Conservation (phyloP, 2,113 vertebrate genomes). For the Brienomyrus longianalis region DNA sequence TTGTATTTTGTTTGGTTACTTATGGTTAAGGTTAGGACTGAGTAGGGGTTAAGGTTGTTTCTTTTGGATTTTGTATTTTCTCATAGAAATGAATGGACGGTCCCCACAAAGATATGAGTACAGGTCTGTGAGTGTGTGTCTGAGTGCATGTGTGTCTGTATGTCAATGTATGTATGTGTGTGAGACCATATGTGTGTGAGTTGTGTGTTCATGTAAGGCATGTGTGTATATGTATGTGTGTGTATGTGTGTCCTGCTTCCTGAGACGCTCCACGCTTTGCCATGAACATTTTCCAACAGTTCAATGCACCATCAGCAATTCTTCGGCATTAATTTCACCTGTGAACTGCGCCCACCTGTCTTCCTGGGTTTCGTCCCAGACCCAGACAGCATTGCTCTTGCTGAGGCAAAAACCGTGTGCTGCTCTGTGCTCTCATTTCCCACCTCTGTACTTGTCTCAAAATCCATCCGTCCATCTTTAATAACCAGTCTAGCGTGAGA, state of each 20-base stretch:
- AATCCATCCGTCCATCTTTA: neutral
- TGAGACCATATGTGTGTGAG: too few relatives aligned
- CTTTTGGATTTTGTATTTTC: too few relatives aligned
- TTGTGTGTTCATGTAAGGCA: too few relatives aligned
- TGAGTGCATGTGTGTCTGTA: too few relatives aligned
- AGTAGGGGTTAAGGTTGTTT: too few relatives aligned
- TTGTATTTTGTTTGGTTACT: too few relatives aligned
- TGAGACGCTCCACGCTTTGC: neutral
- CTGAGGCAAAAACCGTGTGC: neutral
- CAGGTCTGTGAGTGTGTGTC: too few relatives aligned
- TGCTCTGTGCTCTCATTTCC: neutral
- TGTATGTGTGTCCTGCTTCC: neutral
- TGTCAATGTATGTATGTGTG: too few relatives aligned
- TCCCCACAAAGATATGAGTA: too few relatives aligned
- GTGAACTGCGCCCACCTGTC: slow-evolving; percentile 42
- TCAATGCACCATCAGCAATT: slow-evolving; percentile 55
- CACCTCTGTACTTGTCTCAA: neutral
- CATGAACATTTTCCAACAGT: neutral
- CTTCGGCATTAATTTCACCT: slow-evolving; percentile 61
- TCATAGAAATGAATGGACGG: too few relatives aligned
- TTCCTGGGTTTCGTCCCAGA: slow-evolving; percentile 52
- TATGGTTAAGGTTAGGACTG: too few relatives aligned
- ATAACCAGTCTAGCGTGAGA: neutral
- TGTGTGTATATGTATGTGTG: too few relatives aligned
- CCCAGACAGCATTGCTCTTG: slow-evolving; percentile 54